Conservation (phyloP, 2,797 vertebrate species). For the Cossypha niveicapilla region DNA sequence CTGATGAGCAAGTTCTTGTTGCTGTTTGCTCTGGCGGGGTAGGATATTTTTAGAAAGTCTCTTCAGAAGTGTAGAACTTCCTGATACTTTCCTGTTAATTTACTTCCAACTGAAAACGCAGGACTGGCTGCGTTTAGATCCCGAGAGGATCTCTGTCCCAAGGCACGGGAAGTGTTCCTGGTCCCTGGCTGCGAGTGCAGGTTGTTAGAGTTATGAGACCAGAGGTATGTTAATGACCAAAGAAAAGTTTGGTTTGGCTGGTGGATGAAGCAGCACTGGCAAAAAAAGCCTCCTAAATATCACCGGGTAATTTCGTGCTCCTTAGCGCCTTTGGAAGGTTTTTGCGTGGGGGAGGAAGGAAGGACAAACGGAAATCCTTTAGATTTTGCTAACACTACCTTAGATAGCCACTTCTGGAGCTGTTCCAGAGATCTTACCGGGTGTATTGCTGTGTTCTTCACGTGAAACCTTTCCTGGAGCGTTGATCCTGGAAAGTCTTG, state of each 20-base stretch:
- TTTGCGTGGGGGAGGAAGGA: constrained; percentile 15
- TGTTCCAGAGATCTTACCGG: not conserved
- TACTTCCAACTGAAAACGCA: not conserved
- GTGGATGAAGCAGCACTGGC: not conserved
- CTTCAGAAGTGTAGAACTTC: constrained; percentile 2
- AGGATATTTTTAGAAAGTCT: not conserved
- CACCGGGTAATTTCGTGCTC: accelerated
- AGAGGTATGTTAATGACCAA: not conserved
- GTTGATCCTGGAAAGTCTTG: not conserved
- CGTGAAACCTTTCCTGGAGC: accelerated
- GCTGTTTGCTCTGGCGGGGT: not conserved
- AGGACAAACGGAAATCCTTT: constrained; percentile 15
- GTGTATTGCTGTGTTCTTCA: not conserved
- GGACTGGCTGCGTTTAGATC: not conserved
- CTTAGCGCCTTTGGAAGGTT: not conserved
- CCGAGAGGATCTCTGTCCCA: not conserved
- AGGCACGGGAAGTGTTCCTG: accelerated
- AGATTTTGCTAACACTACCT: not conserved
- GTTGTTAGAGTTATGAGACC: not conserved
- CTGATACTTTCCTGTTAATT: not conserved
- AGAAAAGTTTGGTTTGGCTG: not conserved
- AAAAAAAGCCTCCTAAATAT: not conserved
- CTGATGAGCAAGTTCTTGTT: not conserved
- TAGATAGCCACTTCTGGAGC: not conserved
- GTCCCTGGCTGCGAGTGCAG: not conserved